Conservation (phyloP, 2,888 invertebrate genomes). For the Helleia helle region DNA sequence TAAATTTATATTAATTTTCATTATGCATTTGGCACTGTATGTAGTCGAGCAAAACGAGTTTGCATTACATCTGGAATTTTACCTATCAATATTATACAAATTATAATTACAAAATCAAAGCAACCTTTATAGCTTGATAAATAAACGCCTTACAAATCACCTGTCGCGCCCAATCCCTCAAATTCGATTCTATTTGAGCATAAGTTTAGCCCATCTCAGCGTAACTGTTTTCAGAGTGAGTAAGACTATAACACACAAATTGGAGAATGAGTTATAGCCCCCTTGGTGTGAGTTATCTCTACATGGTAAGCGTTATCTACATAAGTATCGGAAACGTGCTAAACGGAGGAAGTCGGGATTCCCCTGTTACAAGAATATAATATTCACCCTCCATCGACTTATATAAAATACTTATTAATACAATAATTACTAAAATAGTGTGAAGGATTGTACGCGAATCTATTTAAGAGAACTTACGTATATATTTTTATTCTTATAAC, state of each 20-base stretch:
- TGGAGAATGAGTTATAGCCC: constrained; percentile 18
- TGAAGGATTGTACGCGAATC: constrained; percentile 36
- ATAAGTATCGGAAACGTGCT: constrained; percentile 18
- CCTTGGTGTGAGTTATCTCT: constrained; percentile 15
- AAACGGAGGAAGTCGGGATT: constrained; percentile 10
- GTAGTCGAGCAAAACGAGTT: too few species aligned
- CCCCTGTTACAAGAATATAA: constrained; percentile 17
- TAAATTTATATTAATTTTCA: too few species aligned
- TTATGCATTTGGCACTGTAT: too few species aligned
- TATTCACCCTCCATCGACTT: constrained; percentile 22
- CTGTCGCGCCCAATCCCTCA: constrained; percentile 22
- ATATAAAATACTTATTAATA: constrained; percentile 41
- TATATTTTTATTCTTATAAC: constrained; percentile 36
- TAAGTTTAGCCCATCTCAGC: constrained; percentile 14
- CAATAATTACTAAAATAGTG: constrained; percentile 45
- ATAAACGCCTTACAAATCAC: constrained; percentile 22
- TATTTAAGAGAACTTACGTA: constrained; percentile 49
- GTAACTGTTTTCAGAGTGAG: constrained; percentile 33
- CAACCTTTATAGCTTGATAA: background rate
- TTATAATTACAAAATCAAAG: background rate
- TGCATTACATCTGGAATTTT: too few species aligned
- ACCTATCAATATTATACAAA: background rate
- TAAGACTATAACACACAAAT: constrained; percentile 22
- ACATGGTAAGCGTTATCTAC: constrained; percentile 24
- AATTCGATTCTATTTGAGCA: constrained; percentile 30